These are phyloP conservation scores for Chinchilla lanigera DNA, from an alignment of 2,113 vertebrate species.

Conservation along the genomic window DNA sequence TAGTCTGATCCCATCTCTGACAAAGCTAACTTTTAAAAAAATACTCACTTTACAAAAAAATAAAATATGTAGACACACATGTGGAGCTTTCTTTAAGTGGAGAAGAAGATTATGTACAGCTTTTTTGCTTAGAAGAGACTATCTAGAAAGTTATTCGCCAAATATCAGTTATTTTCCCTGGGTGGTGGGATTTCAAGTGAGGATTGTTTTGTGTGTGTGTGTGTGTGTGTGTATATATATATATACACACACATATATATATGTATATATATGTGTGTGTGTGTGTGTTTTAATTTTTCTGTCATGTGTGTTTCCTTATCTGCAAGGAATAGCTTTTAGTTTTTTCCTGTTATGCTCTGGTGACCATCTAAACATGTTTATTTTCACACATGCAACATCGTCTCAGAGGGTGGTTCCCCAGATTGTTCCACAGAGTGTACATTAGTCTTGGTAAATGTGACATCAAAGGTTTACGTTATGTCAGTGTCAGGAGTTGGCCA, in stretches of 20 bases:
- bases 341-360: background rate
- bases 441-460: background rate
- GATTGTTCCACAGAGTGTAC: background rate
- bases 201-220: background rate
- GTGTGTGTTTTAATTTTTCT: background rate
- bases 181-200: background rate
- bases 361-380: background rate
- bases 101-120: background rate
- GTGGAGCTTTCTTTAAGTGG: constrained; percentile 15
- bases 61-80: background rate
- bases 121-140: constrained; percentile 3
- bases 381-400: background rate
- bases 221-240: background rate
- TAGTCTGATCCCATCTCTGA: constrained; percentile 3
- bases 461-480: background rate
- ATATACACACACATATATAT: too few species aligned
- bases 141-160: background rate
- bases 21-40: background rate
- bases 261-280: background rate
- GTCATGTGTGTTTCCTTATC: background rate
- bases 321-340: background rate
- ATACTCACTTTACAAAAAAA: background rate
- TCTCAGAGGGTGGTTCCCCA: background rate
- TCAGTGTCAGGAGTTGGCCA: background rate
- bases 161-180: background rate